phyloP scores from a whole-genome alignment of 2,888 invertebrate species.

The Lasioglossum zephyrum region DNA sequence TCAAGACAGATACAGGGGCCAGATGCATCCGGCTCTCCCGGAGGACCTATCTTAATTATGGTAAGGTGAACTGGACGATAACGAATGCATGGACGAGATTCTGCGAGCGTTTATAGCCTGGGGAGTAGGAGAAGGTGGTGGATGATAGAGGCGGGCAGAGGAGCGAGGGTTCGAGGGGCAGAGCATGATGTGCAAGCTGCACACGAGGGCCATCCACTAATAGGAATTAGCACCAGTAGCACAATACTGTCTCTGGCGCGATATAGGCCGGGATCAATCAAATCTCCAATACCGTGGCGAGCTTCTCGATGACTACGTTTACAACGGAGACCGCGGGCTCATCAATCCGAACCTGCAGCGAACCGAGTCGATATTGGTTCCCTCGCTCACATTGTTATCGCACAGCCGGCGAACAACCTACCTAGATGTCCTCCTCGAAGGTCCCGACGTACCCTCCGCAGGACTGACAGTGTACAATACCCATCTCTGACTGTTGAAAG shows the following conservation, averaged over 20 bases:
- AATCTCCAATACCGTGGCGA: slow-evolving; percentile 74
- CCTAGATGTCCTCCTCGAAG: slow-evolving; percentile 29
- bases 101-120: slow-evolving; percentile 51
- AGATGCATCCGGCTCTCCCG: slow-evolving; percentile 29
- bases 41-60: slow-evolving; percentile 64
- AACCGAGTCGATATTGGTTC: slow-evolving; percentile 73
- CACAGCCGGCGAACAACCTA: slow-evolving; percentile 38
- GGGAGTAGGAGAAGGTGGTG: slow-evolving; percentile 26
- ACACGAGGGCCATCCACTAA: slow-evolving; percentile 68
- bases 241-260: slow-evolving; percentile 69
- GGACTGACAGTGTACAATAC: background rate
- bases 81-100: slow-evolving; percentile 68
- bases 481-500: slow-evolving; percentile 28
- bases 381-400: slow-evolving; percentile 72
- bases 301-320: slow-evolving; percentile 76
- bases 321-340: slow-evolving; percentile 74
- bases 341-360: slow-evolving; percentile 70
- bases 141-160: background rate
- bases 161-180: slow-evolving; percentile 3
- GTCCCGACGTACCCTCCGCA: background rate
- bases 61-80: slow-evolving; percentile 66
- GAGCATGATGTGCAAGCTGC: slow-evolving; percentile 47
- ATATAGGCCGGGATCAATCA: slow-evolving; percentile 74
- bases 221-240: slow-evolving; percentile 74
- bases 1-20: slow-evolving; percentile 41